Evolutionary conservation across 1,140 invertebrate species (phyloP).

Genomic region (Macrostomum lignano): DNA sequence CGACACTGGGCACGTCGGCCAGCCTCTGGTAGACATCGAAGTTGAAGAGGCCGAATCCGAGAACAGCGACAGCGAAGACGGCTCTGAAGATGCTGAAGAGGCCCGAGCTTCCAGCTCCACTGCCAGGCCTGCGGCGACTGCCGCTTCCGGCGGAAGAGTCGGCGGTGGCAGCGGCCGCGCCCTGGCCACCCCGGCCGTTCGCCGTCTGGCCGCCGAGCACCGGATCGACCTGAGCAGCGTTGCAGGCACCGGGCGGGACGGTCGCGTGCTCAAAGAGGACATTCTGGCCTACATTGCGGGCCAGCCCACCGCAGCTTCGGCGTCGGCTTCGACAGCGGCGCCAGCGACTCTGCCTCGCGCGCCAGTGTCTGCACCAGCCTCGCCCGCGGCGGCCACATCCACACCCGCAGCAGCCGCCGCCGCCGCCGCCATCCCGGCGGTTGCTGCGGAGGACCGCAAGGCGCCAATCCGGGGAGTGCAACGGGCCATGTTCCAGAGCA

Average conservation of each 20-base stretch:
- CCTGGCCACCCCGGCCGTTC: conserved; percentile 66
- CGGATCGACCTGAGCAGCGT: conserved; percentile 49
- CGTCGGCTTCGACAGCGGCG: too few species aligned
- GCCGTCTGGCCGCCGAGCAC: conserved; percentile 62
- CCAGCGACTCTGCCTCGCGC: too few species aligned
- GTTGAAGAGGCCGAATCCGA: conserved; percentile 13
- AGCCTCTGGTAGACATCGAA: conserved; percentile 65
- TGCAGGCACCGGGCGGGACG: conserved; percentile 53
- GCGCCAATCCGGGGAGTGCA: conserved; percentile 39
- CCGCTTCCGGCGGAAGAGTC: conserved; percentile 6
- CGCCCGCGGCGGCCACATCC: too few species aligned
- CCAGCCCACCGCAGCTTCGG: too few species aligned
- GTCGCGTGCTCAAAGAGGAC: conserved; percentile 80
- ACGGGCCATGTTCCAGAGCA: conserved; percentile 76
- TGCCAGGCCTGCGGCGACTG: background rate
- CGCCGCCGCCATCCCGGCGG: too few species aligned
- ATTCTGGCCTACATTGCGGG: conserved; percentile 42
- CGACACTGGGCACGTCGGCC: conserved; percentile 57
- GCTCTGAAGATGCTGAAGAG: background rate
- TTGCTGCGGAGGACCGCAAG: conserved; percentile 17
- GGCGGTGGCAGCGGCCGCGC: conserved; percentile 32
- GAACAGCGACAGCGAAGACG: conserved; percentile 1
- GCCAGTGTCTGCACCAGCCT: too few species aligned
- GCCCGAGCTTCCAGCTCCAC: background rate
- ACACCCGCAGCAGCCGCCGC: too few species aligned